A percentile compares a stretch with the other conserved stretches of the same genome.
Evolutionary conservation across 1,140 invertebrate genomes (phyloP).

Genomic region (Achroia grisella): DNA sequence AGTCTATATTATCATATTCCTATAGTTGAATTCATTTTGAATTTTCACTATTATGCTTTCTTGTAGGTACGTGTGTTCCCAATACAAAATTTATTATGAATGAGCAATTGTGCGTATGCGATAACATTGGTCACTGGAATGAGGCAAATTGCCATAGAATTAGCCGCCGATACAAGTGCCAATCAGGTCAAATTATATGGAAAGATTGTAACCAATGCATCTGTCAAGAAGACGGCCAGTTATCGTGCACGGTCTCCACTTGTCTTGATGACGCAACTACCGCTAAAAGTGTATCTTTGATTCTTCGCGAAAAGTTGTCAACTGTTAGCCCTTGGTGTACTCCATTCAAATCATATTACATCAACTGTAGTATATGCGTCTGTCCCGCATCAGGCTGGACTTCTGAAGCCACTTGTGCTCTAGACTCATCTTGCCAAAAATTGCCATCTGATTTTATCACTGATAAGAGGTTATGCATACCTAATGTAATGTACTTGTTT

Average conservation of each 20-base stretch:
- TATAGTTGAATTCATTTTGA: constrained; percentile 8
- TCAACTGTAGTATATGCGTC: constrained; percentile 49
- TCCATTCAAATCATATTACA: constrained; percentile 46
- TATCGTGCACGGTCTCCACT: constrained; percentile 18
- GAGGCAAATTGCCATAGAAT: constrained; percentile 31
- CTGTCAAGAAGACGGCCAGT: constrained; percentile 39
- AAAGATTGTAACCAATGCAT: constrained; percentile 45
- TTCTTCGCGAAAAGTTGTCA: neutral
- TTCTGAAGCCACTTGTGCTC: constrained; percentile 35
- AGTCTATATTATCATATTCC: constrained; percentile 15
- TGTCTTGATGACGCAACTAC: neutral
- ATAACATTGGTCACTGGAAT: constrained; percentile 30
- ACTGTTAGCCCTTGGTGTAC: constrained; percentile 24
- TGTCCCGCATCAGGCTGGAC: constrained; percentile 44
- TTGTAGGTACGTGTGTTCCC: constrained; percentile 37
- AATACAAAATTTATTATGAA: constrained; percentile 40
- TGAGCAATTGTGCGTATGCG: constrained; percentile 38
- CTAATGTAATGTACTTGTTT: constrained; percentile 52
- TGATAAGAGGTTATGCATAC: constrained; percentile 38
- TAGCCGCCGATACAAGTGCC: constrained; percentile 27
- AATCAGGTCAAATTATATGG: constrained; percentile 33
- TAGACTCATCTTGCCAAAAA: constrained; percentile 37
- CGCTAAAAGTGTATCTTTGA: neutral
- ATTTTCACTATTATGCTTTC: constrained; percentile 8
- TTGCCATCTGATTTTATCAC: constrained; percentile 13